These are phyloP conservation scores for Eucera pruinosa DNA, from an alignment of 2,888 invertebrate genomes.

Conservation along the genomic window DNA sequence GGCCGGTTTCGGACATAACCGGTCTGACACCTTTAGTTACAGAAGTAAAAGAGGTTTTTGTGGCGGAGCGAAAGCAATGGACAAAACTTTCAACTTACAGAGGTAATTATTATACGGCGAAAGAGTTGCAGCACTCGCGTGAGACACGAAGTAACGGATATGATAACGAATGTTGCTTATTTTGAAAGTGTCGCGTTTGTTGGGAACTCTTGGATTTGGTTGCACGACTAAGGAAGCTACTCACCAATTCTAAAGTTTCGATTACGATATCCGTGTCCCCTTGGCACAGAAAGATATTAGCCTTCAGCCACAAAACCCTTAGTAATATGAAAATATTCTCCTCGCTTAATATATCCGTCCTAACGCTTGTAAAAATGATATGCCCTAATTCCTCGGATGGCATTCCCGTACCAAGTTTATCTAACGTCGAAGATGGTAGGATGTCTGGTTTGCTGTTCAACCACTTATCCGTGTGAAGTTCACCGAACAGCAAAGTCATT, in stretches of 20 bases:
- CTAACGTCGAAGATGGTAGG: conserved; percentile 74
- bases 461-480: conserved; percentile 85
- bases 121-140: too few species aligned
- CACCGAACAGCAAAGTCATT: conserved; percentile 86
- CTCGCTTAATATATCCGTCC: conserved; percentile 84
- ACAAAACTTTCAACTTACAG: too few species aligned
- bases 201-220: too few species aligned
- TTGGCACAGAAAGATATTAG: conserved; percentile 85
- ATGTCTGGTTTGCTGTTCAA: conserved; percentile 76
- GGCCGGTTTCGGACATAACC: too few species aligned
- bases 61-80: too few species aligned
- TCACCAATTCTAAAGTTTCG: conserved; percentile 85
- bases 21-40: too few species aligned
- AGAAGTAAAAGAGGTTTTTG: too few species aligned
- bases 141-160: too few species aligned
- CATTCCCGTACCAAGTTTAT: conserved; percentile 80
- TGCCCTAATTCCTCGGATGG: conserved; percentile 85
- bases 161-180: too few species aligned
- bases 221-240: too few species aligned
- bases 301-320: conserved; percentile 86
- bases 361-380: conserved; percentile 84
- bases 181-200: too few species aligned
- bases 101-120: too few species aligned
- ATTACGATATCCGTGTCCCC: conserved; percentile 85
- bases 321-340: conserved; percentile 84